A percentile compares a stretch with the other conserved stretches of the same genome.
Evolutionary conservation across 2,888 invertebrate species (phyloP).

Genomic region (Eilema sororculum): DNA sequence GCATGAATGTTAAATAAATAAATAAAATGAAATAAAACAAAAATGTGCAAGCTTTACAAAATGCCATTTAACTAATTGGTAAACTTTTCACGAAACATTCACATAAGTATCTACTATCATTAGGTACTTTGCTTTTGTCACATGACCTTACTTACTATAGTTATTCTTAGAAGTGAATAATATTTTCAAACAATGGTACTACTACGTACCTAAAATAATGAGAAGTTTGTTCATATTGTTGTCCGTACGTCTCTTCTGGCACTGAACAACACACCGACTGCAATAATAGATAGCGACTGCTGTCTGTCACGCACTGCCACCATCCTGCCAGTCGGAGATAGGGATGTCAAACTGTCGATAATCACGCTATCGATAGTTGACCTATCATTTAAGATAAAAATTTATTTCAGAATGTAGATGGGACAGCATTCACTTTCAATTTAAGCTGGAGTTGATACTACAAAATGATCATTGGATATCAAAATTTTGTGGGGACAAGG

Average conservation of each 20-base stretch:
- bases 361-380: not conserved
- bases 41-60: too few relatives aligned
- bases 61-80: too few relatives aligned
- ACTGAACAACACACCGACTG: not conserved
- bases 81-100: not conserved
- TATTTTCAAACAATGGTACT: not conserved
- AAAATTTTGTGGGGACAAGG: too few relatives aligned
- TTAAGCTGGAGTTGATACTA: too few relatives aligned
- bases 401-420: too few relatives aligned
- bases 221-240: conserved; percentile 9
- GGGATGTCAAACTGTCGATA: not conserved
- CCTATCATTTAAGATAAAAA: too few relatives aligned
- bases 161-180: conserved; percentile 5
- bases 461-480: too few relatives aligned
- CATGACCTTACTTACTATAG: not conserved
- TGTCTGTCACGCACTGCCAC: not conserved
- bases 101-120: not conserved
- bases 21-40: too few relatives aligned
- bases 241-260: not conserved
- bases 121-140: not conserved
- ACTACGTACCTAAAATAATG: conserved; percentile 1
- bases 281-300: too few relatives aligned
- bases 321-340: not conserved
- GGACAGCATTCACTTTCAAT: too few relatives aligned
- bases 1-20: too few relatives aligned